These are phyloP conservation scores for Garra rufa DNA, from an alignment of 2,113 vertebrate species.

Conservation along the genomic window DNA sequence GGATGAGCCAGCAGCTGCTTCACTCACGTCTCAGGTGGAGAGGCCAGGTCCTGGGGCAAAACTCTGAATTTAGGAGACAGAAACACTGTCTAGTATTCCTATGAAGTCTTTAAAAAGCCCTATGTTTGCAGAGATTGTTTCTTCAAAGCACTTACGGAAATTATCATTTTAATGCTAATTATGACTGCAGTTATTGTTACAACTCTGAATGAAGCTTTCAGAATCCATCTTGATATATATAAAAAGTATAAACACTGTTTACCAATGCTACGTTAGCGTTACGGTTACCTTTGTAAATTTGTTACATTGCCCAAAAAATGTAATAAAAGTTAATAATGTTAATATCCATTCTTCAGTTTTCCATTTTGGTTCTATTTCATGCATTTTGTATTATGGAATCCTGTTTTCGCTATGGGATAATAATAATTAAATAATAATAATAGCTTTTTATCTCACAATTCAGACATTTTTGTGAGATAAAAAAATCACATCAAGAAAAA, in stretches of 20 bases:
- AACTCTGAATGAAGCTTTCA: neutral
- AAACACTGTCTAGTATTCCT: neutral
- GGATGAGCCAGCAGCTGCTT: slow-evolving; percentile 84
- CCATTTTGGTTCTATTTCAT: neutral
- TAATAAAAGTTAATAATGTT: neutral
- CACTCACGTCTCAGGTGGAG: slow-evolving; percentile 81
- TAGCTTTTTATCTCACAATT: neutral
- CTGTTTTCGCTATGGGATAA: neutral
- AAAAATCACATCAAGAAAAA: too few relatives aligned
- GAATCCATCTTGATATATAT: neutral
- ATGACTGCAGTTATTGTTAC: neutral
- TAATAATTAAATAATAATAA: neutral
- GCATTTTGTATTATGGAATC: too few relatives aligned
- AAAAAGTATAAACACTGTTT: too few relatives aligned
- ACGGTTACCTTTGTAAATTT: neutral
- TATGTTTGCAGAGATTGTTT: neutral
- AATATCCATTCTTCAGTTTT: too few relatives aligned
- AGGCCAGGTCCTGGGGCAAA: slow-evolving; percentile 75
- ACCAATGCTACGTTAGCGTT: too few relatives aligned
- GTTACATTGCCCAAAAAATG: neutral
- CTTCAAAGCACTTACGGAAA: neutral
- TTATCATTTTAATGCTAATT: neutral
- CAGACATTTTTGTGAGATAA: too few relatives aligned
- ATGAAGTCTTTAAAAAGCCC: neutral
- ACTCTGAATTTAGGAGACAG: slow-evolving; percentile 62